A percentile compares a stretch with the other conserved stretches of the same genome.
These are phyloP conservation scores for Pemphigus obesinymphae DNA, from an alignment of 1,140 invertebrate species.

Conservation along the genomic window DNA sequence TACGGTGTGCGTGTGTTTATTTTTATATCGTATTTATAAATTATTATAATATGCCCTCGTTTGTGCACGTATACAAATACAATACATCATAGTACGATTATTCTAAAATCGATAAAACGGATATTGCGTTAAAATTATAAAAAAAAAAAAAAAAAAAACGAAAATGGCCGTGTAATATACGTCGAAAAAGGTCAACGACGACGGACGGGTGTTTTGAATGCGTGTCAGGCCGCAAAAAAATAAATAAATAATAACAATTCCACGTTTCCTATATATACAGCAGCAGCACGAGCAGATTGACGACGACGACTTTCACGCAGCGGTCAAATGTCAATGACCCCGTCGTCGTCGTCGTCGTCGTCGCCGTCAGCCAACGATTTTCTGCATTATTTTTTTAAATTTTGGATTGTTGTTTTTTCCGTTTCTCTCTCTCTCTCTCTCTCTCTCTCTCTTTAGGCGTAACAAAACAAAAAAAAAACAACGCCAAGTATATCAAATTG, in stretches of 20 bases:
- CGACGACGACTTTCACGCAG: slow-evolving; percentile 10
- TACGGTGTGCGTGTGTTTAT: slow-evolving; percentile 4
- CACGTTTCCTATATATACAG: neutral
- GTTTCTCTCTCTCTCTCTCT: neutral
- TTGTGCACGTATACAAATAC: no score
- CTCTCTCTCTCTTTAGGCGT: neutral
- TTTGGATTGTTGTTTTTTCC: slow-evolving; percentile 3
- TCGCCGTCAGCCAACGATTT: neutral
- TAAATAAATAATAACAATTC: neutral
- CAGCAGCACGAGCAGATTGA: no score
- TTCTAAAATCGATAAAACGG: neutral
- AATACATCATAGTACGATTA: neutral
- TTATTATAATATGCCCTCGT: no score
- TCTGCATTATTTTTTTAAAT: neutral
- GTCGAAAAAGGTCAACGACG: neutral
- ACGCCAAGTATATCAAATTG: no score
- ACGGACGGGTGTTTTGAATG: neutral
- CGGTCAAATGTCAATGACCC: slow-evolving; percentile 31
- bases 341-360: neutral
- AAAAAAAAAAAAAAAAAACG: no score
- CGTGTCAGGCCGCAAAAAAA: neutral
- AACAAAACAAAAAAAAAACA: no score
- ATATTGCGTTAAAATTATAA: no score
- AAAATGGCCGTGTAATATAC: no score
- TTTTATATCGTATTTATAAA: slow-evolving; percentile 3